phyloP scores from a whole-genome alignment of 1,140 invertebrate genomes.

The Brachionus plicatilis region DNA sequence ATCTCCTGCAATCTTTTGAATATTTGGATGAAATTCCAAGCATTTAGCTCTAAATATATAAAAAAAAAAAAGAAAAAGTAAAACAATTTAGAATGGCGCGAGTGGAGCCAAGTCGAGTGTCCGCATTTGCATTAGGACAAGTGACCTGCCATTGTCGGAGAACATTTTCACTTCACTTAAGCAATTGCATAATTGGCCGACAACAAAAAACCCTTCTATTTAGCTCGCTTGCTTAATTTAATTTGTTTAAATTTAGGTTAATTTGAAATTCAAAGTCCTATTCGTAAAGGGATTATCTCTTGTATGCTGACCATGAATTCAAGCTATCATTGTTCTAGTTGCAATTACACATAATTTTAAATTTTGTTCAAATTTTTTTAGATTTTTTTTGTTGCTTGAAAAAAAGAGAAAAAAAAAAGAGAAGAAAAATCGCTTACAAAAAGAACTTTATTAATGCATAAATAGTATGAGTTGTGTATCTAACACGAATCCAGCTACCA shows the following conservation, averaged over 20 bases:
- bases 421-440: background rate
- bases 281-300: slow-evolving; percentile 21
- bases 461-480: slow-evolving; percentile 29
- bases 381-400: background rate
- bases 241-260: slow-evolving; percentile 27
- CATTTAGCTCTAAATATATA: background rate
- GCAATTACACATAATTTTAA: background rate
- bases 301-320: slow-evolving; percentile 15
- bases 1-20: background rate
- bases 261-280: slow-evolving; percentile 11
- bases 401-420: background rate
- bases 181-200: background rate
- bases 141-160: background rate
- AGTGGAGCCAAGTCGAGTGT: background rate
- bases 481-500: slow-evolving; percentile 1
- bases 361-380: background rate
- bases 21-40: background rate
- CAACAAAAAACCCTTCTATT: background rate
- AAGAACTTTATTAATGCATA: slow-evolving; percentile 18
- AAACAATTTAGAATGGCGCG: background rate
- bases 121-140: background rate
- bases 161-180: background rate
- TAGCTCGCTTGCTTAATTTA: background rate
- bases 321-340: background rate
- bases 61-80: too few species aligned